Percentiles rank a stretch among this genome's conserved stretches.
phyloP scores from a whole-genome alignment of 2,797 vertebrate species.

The Neoniphon sammara region DNA sequence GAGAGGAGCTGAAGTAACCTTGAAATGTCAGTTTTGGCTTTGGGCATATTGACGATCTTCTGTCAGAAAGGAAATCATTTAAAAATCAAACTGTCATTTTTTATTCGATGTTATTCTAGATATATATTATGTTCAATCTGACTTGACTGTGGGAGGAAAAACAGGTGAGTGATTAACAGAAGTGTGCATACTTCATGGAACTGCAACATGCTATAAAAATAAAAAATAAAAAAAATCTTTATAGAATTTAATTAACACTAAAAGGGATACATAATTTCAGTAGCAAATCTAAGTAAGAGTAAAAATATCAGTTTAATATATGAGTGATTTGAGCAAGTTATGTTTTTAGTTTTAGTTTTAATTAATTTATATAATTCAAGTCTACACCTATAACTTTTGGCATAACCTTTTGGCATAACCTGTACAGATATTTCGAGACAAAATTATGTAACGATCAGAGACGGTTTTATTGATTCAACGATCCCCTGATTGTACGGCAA shows the following conservation, averaged over 20 bases:
- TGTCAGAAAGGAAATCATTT: not conserved
- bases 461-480: conserved; percentile 47
- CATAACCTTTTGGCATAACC: conserved; percentile 48
- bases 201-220: too few species aligned
- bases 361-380: not conserved
- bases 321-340: not conserved
- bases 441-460: conserved; percentile 28
- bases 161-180: not conserved
- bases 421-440: conserved; percentile 35
- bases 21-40: not conserved
- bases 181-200: not conserved
- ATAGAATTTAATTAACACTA: too few species aligned
- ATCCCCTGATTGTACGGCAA: conserved; percentile 64
- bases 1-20: too few species aligned
- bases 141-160: too few species aligned
- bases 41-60: not conserved
- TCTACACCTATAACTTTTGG: conserved; percentile 14
- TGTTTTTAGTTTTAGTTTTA: not conserved
- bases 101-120: not conserved
- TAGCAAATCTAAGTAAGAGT: not conserved
- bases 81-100: not conserved
- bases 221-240: too few species aligned
- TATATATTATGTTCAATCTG: too few species aligned
- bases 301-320: not conserved
- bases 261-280: too few species aligned